Base-by-base conservation (phyloP, 1,140 invertebrate genomes). In the silkworm (Bombyx mori) region DNA sequence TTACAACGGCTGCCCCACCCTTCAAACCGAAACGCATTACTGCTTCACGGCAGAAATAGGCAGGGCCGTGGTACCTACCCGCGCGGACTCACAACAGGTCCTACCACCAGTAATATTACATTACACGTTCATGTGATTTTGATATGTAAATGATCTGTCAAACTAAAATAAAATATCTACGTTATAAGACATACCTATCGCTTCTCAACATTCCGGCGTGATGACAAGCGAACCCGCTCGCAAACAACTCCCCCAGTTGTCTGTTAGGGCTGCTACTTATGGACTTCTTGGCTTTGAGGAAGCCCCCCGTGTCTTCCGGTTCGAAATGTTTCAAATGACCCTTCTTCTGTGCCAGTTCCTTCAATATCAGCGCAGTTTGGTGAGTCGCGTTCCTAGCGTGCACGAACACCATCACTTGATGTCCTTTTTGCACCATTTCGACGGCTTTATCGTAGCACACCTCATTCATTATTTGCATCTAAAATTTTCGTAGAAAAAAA, bases 321-420 rank as follows among this genome's bases (percentile, higher is more conserved):
- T 92, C 77, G 65, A 96, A 95, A 5, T 91, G 65, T n/a, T 91
- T 89, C 6, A 92, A 80, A 10, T 95, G 92, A 1, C 92, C 91
- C 68, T 94, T 92, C 69, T 93, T 91, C 59, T 92, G 88, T 0
- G 96, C 94, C 44, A 93, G 77, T 68, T 97, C 95, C 58, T 92
- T 92, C 1, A 98, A 71, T 22, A 91, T 89, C 63, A 92, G 93
- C 0, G 97, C 98, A 1, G 96, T 97, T 63, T 94, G 90, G 12
- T 95, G 92, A 0, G 98, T 99, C 7, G 97, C 96, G 90, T 99
- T 99, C 47, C 99, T 89, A 0, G 98, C 96, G 86, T 99, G 98
- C 0, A 99, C 99, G 88, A 99, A 99, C 0, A 99, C 96, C 96
- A 99, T 99, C 0, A 99, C 97, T 89, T 99, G 98, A 82, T 99